Evolutionary conservation across 2,888 invertebrate genomes (phyloP).

Genomic region (Thereva unica): DNA sequence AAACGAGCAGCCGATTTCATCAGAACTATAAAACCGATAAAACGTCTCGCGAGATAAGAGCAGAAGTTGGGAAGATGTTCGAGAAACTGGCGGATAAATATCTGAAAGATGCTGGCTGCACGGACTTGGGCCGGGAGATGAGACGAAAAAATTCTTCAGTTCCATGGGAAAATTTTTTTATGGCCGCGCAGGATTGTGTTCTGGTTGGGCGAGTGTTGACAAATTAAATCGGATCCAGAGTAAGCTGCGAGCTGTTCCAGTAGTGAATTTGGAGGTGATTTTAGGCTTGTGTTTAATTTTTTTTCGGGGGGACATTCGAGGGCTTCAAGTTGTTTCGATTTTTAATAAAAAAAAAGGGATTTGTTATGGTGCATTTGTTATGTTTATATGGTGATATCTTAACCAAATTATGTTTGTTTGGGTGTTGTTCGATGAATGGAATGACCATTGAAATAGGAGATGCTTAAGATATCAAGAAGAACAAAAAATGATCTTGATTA

Average conservation of each 20-base stretch:
- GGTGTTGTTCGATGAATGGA: too few species aligned
- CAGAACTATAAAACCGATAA: conserved; percentile 8
- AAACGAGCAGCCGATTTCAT: conserved; percentile 8
- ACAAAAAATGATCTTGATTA: too few species aligned
- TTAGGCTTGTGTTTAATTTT: conserved; percentile 19
- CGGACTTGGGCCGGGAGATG: conserved; percentile 8
- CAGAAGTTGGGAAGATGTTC: not conserved
- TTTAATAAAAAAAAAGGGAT: too few species aligned
- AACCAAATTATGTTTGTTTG: too few species aligned
- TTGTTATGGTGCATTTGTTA: too few species aligned
- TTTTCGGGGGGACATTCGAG: not conserved
- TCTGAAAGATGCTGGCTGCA: too few species aligned
- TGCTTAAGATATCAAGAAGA: too few species aligned
- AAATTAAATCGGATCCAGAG: conserved; percentile 29
- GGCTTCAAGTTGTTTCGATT: too few species aligned
- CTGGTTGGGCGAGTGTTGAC: conserved; percentile 23
- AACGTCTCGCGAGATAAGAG: conserved; percentile 11
- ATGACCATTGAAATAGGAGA: too few species aligned
- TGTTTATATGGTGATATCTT: too few species aligned
- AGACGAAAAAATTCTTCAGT: not conserved
- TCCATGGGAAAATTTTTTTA: conserved; percentile 28
- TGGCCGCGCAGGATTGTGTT: conserved; percentile 1
- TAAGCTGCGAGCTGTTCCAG: not conserved
- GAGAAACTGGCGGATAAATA: too few species aligned
- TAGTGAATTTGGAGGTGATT: conserved; percentile 19